Evolutionary conservation across 2,113 vertebrate genomes (phyloP).

Genomic region (Sarotherodon lohbergeri): DNA sequence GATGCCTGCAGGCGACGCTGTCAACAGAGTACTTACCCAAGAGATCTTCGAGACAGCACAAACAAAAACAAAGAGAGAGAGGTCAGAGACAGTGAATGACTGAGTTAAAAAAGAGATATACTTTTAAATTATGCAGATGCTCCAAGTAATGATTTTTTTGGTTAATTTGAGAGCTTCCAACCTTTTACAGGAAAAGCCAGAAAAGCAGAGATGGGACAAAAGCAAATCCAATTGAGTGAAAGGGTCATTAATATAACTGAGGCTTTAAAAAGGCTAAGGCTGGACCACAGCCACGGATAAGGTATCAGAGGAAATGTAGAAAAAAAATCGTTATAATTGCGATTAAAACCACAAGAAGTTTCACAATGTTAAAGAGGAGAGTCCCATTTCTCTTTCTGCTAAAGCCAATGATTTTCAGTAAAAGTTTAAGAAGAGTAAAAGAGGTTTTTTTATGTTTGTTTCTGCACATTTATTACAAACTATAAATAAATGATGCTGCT

Average conservation of each 20-base stretch:
- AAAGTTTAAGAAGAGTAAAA: neutral
- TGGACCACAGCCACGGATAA: neutral
- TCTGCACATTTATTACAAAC: neutral
- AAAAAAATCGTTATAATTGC: neutral
- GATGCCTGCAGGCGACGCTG: neutral
- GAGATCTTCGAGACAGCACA: constrained; percentile 59
- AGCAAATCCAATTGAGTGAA: neutral
- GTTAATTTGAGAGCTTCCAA: neutral
- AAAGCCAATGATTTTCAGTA: neutral
- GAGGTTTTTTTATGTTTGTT: neutral
- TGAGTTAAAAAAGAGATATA: neutral
- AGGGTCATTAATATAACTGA: neutral
- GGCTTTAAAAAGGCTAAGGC: neutral
- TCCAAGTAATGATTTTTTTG: neutral
- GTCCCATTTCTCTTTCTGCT: neutral
- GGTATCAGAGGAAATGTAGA: neutral
- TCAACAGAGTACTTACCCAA: constrained; percentile 62
- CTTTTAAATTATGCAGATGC: neutral
- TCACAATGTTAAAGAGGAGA: neutral
- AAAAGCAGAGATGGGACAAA: neutral
- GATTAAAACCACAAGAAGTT: neutral
- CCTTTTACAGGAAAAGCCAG: neutral
- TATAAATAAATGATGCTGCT: neutral
- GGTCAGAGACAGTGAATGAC: neutral
- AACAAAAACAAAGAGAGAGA: neutral